Evolutionary conservation across 2,113 vertebrate genomes (phyloP).

Genomic region (Planiliza haematocheilus): DNA sequence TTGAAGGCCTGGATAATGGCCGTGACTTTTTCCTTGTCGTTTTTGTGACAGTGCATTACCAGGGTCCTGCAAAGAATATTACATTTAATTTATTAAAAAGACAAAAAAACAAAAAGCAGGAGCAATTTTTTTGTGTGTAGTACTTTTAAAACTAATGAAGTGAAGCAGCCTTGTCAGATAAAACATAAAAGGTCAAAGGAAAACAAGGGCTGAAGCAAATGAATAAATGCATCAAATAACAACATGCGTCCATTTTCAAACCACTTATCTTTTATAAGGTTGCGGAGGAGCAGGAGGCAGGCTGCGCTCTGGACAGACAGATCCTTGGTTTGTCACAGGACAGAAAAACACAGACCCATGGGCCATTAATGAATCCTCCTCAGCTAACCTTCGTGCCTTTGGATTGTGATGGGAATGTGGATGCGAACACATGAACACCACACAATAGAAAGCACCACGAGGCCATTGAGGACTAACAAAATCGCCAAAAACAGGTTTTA

Average conservation of each 20-base stretch:
- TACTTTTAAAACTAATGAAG: slow-evolving; percentile 16
- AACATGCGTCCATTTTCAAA: slow-evolving; percentile 13
- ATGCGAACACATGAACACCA: neutral
- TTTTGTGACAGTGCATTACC: slow-evolving; percentile 2
- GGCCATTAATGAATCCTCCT: neutral
- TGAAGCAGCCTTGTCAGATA: neutral
- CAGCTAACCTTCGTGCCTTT: neutral
- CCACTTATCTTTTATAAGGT: slow-evolving; percentile 3
- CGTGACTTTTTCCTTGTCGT: neutral
- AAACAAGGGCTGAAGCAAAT: neutral
- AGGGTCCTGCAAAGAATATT: neutral
- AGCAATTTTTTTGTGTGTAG: slow-evolving; percentile 17
- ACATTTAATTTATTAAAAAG: slow-evolving; percentile 2
- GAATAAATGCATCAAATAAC: neutral
- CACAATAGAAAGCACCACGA: slow-evolving; percentile 2
- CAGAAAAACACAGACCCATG: neutral
- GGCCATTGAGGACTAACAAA: slow-evolving; percentile 8
- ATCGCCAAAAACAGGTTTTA: neutral
- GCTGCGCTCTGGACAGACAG: neutral
- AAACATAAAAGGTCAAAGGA: neutral
- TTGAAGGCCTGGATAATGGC: slow-evolving; percentile 32
- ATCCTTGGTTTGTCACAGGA: neutral
- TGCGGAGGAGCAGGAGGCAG: neutral
- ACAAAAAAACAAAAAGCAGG: slow-evolving; percentile 5
- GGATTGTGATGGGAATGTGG: neutral